These are phyloP conservation scores for Psittacula cyanocephala DNA, from an alignment of 2,113 vertebrate species.

Conservation along the genomic window DNA sequence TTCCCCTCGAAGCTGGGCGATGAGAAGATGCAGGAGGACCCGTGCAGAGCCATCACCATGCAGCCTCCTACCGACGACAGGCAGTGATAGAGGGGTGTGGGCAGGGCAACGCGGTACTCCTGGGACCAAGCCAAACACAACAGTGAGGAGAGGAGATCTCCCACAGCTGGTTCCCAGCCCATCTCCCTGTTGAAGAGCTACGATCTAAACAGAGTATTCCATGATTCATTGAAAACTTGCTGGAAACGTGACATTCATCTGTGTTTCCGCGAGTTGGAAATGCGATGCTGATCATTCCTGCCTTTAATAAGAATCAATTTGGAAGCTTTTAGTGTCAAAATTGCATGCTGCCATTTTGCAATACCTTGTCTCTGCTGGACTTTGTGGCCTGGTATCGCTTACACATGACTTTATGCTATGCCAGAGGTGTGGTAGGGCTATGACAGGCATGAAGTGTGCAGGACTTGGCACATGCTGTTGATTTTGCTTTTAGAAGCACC, in stretches of 20 bases:
- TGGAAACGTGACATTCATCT: not conserved
- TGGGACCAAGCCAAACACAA: slow-evolving; percentile 56
- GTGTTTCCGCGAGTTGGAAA: not conserved
- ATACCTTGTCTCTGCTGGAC: not conserved
- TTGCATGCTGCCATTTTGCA: not conserved
- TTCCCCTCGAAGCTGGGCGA: slow-evolving; percentile 79
- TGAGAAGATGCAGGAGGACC: slow-evolving; percentile 77
- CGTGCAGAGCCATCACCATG: slow-evolving; percentile 79
- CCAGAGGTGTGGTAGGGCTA: not conserved
- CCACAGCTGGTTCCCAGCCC: rapidly evolving
- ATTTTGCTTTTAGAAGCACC: not conserved
- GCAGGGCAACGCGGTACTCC: slow-evolving; percentile 72
- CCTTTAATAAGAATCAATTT: not conserved
- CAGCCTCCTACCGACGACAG: slow-evolving; percentile 86
- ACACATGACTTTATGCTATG: not conserved
- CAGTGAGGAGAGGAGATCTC: not conserved
- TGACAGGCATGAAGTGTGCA: not conserved
- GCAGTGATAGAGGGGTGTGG: slow-evolving; percentile 90
- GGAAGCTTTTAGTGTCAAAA: not conserved
- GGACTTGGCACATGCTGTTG: not conserved
- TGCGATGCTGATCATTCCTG: rapidly evolving
- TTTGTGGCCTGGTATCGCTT: not conserved
- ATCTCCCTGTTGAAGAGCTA: not conserved
- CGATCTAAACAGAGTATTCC: not conserved
- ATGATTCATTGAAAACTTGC: not conserved